Conservation (phyloP, 2,113 vertebrate genomes). For the Canis aureus region DNA sequence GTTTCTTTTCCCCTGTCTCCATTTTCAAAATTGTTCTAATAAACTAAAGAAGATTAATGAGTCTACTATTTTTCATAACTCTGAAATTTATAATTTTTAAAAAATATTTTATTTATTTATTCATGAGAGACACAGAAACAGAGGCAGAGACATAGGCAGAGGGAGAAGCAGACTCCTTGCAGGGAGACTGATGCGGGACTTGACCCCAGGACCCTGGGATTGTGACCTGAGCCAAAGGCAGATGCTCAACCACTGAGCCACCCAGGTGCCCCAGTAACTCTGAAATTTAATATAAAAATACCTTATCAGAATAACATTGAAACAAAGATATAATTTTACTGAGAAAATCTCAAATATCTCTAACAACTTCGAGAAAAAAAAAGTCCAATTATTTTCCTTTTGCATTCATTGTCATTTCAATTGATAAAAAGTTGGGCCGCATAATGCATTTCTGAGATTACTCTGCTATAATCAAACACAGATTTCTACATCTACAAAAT, state of each 20-base stretch:
- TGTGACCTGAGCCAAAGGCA: too few species aligned
- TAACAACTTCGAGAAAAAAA: neutral
- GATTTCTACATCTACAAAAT: neutral
- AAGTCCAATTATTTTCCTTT: neutral
- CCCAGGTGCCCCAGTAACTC: neutral
- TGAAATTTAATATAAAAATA: neutral
- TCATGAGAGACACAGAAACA: too few species aligned
- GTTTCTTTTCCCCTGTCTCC: neutral
- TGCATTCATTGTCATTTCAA: neutral
- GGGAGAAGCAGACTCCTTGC: too few species aligned
- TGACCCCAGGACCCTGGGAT: too few species aligned
- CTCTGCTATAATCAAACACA: neutral
- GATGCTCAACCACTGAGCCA: too few species aligned
- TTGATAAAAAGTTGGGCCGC: neutral
- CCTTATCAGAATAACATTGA: neutral
- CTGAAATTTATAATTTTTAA: neutral
- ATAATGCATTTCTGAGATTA: neutral
- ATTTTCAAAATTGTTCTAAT: conserved; percentile 2
- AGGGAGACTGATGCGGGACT: too few species aligned
- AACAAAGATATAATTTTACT: neutral
- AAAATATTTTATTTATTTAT: too few species aligned
- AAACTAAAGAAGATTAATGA: neutral
- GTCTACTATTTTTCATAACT: neutral
- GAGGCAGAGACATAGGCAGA: too few species aligned
- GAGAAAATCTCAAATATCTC: neutral